Evolutionary conservation across 2,797 vertebrate genomes (phyloP), one percentile per base, ranked within the genome.

Genomic region (Pantherophis alleghaniensis): DNA sequence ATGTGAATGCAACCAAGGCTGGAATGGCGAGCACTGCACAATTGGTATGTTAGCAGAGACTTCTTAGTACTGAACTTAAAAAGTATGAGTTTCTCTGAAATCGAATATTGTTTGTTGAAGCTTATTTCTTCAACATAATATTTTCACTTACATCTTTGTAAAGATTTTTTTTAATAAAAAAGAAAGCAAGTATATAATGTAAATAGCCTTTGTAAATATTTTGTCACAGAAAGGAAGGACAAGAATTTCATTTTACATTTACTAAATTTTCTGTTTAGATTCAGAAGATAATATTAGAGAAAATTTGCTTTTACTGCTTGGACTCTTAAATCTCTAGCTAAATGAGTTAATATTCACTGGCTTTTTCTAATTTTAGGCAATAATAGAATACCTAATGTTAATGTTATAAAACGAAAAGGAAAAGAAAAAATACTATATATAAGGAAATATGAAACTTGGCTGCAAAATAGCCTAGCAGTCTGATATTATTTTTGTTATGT

Each of bases 1-100:
- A 97, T 99, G 99, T 69, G 99, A 99, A 96, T 99, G 99, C 96
- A 99, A 98, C 98, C 99, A 99, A 97, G 99, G 99, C 94, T 99
- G 99, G 99, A 99, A 99, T 0, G 99, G 99, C 66, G 99, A 99
- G 96, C 99, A 99, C 98, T 99, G 99, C 95, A 99, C 99, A 94
- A 99, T 99, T 92, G 99, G 99, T 99, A 98, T 98, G 99, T 97
- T 57, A 87, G 42, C 89, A 66, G 0, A 86, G 47, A 87, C 2
- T 51, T 94, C 90, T 69, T 18, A 0, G 18, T 16, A 28, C 74
- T 0, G 42, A 42, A 1, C 83, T 26, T 90, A 32, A 83, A 90
- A 74, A 28, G 93, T 63, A 4, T 0, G 57, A 5, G 0, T 24
- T 0, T 1, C 0, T 61, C 90, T 89, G 37, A n/a, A 32, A 94